These are phyloP conservation scores for Holacanthus passer DNA, from an alignment of 2,113 vertebrate genomes.

Conservation along the genomic window DNA sequence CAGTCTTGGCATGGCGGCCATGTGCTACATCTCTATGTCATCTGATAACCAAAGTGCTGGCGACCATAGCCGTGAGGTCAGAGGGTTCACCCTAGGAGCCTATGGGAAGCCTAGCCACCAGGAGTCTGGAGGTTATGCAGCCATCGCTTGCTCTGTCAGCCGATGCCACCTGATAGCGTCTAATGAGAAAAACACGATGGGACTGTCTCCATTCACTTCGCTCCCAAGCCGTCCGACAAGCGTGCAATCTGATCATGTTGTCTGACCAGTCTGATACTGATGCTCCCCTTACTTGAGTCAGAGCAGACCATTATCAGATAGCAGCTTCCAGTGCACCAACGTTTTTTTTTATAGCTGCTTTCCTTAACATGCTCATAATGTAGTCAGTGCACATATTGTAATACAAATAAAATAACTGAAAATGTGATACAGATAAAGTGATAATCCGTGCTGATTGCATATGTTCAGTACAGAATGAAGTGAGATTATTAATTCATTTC, in stretches of 20 bases:
- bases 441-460: background rate
- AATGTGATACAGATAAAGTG: background rate
- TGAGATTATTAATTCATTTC: background rate
- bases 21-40: slow-evolving; percentile 19
- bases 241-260: slow-evolving; percentile 71
- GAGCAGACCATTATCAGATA: slow-evolving; percentile 41
- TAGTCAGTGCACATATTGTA: background rate
- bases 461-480: background rate
- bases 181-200: slow-evolving; percentile 69
- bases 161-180: slow-evolving; percentile 70
- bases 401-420: background rate
- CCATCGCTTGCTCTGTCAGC: slow-evolving; percentile 63
- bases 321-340: slow-evolving; percentile 11
- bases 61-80: slow-evolving; percentile 61
- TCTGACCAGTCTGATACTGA: slow-evolving; percentile 64
- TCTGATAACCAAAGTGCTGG: slow-evolving; percentile 61
- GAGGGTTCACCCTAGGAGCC: slow-evolving; percentile 48
- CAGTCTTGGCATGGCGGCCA: slow-evolving; percentile 19
- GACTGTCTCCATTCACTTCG: slow-evolving; percentile 54
- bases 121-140: slow-evolving; percentile 54
- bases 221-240: slow-evolving; percentile 48
- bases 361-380: background rate
- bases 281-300: slow-evolving; percentile 46
- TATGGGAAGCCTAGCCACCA: slow-evolving; percentile 39
- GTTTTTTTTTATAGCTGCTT: slow-evolving; percentile 4